These are phyloP conservation scores for Junonia oenone DNA, from an alignment of 2,888 invertebrate species.

Conservation along the genomic window DNA sequence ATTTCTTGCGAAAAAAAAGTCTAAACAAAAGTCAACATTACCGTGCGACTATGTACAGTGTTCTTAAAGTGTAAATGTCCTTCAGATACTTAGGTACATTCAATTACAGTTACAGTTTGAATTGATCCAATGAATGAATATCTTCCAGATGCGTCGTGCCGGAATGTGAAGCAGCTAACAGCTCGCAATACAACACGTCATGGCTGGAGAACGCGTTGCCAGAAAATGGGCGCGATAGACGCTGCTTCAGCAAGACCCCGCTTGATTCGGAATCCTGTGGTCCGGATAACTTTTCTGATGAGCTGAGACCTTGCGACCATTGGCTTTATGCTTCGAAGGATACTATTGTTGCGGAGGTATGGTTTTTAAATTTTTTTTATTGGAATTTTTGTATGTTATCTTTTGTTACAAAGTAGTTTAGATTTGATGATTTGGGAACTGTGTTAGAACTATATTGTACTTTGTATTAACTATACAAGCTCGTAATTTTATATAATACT, in stretches of 20 bases:
- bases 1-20: too few relatives aligned
- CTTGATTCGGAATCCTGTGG: conserved; percentile 39
- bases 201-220: conserved; percentile 55
- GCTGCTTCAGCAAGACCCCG: conserved; percentile 40
- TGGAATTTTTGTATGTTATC: too few relatives aligned
- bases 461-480: too few relatives aligned
- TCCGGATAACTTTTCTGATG: conserved; percentile 49
- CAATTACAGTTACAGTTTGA: not conserved
- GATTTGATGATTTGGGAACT: too few relatives aligned
- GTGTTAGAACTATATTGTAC: too few relatives aligned
- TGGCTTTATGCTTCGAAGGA: conserved; percentile 59
- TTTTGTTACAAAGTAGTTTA: too few relatives aligned
- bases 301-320: conserved; percentile 47
- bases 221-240: conserved; percentile 37
- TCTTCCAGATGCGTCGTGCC: conserved; percentile 59
- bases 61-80: too few relatives aligned
- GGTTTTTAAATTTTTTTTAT: too few relatives aligned
- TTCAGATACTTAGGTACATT: not conserved
- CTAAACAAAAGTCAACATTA: too few relatives aligned
- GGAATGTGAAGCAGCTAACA: conserved; percentile 61
- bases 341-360: conserved; percentile 70
- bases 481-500: too few relatives aligned
- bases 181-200: conserved; percentile 45
- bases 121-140: not conserved
- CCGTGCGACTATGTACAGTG: too few relatives aligned